A percentile compares a stretch with the other conserved stretches of the same genome.
Conservation (phyloP, 2,888 invertebrate species). For the Pseudococcus longispinus region DNA sequence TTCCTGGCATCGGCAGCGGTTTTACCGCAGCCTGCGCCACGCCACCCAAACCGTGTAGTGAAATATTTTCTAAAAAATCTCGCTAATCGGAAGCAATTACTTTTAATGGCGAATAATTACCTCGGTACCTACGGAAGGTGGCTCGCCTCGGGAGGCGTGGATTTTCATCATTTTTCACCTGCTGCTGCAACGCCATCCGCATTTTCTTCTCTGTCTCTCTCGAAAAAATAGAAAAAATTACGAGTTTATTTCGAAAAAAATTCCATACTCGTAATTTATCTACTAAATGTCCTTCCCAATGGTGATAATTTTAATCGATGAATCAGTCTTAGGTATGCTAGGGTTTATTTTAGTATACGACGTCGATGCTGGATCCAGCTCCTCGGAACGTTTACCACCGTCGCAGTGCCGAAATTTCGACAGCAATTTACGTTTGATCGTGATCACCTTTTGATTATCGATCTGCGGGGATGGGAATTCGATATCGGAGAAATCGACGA, state of each 20-base stretch:
- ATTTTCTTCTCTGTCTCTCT: not conserved
- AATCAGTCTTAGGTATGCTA: not conserved
- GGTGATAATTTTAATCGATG: not conserved
- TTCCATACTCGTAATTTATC: not conserved
- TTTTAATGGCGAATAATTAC: not conserved
- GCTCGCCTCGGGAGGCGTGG: not conserved
- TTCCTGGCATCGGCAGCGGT: conserved; percentile 49
- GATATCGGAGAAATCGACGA: conserved; percentile 46
- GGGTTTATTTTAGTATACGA: not conserved
- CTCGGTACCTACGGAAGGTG: not conserved
- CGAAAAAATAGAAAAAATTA: not conserved
- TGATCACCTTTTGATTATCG: not conserved
- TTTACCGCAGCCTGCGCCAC: not conserved
- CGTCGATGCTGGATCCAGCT: not conserved
- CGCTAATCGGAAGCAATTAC: conserved; percentile 31
- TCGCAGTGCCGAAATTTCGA: not conserved
- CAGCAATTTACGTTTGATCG: not conserved
- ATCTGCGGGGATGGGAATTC: not conserved
- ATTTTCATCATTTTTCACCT: not conserved
- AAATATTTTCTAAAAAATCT: conserved; percentile 9
- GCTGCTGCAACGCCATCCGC: no score
- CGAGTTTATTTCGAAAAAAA: not conserved
- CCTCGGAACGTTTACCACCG: not conserved
- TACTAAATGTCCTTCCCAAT: not conserved
- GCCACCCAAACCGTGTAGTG: conserved; percentile 36